These are phyloP conservation scores for Bombus impatiens DNA, from an alignment of 1,140 invertebrate genomes.

Conservation along the genomic window DNA sequence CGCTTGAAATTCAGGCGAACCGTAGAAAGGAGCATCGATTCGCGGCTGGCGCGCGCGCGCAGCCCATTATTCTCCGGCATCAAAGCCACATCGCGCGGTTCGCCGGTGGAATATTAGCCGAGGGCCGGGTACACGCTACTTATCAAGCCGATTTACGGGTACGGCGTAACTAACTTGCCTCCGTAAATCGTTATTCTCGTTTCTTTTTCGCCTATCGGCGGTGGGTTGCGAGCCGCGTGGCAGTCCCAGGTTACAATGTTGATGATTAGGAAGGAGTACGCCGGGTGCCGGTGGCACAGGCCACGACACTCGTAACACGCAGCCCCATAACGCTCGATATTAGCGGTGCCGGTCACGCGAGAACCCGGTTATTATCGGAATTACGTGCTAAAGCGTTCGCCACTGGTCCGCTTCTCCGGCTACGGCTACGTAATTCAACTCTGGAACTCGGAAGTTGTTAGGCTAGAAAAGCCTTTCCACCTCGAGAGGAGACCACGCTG, in stretches of 20 bases:
- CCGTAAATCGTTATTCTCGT: conserved; percentile 31
- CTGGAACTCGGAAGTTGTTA: conserved; percentile 38
- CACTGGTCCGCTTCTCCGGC: conserved; percentile 7
- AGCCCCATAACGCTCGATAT: conserved; percentile 58
- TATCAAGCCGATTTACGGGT: conserved; percentile 45
- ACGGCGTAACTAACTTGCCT: conserved; percentile 40
- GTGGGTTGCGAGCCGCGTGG: conserved; percentile 21
- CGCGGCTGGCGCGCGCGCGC: background rate
- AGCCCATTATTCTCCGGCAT: conserved; percentile 29
- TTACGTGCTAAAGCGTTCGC: conserved; percentile 64
- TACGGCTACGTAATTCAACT: conserved; percentile 26
- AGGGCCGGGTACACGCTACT: conserved; percentile 10
- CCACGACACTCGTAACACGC: conserved; percentile 56
- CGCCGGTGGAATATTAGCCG: conserved; percentile 30
- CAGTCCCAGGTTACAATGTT: conserved; percentile 47
- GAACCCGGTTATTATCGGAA: conserved; percentile 56
- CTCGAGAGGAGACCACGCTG: background rate
- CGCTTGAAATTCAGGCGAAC: background rate
- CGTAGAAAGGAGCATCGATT: conserved; percentile 32
- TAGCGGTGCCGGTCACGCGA: conserved; percentile 62
- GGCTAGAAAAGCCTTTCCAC: conserved; percentile 1
- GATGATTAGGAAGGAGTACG: conserved; percentile 55
- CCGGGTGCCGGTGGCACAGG: conserved; percentile 13
- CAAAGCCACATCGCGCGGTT: conserved; percentile 16
- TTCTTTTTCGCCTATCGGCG: conserved; percentile 39